Evolutionary conservation across 2,113 vertebrate genomes (phyloP), one percentile per base, ranked within the genome.

Genomic region (Solea solea): DNA sequence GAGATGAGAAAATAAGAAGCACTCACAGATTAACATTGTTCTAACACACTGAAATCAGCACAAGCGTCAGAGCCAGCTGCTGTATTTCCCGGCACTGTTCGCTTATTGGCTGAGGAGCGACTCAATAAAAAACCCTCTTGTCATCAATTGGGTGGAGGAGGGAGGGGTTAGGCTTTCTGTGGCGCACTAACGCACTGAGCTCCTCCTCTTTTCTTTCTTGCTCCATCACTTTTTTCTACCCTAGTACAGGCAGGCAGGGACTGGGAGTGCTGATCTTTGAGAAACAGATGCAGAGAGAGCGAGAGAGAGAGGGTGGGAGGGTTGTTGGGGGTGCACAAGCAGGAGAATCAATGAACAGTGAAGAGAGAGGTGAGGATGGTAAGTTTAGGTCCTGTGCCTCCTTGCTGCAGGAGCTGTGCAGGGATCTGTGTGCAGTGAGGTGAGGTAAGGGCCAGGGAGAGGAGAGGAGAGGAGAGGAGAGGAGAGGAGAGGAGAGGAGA

Each of bases 41-140:
- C 83, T 78, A 49, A 80, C 81, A 73, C 87, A 72, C 81, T 85
- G 92, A 78, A 80, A 90, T 74, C 74, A 80, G 79, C 84, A 68
- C 79, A 61, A 78, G 84, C 85, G 85, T 79, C 86, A 68, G 73
- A 81, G 77, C 83, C 80, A 65, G 84, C 90, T 93, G 92, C 91
- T 93, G 93, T 90, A 90, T 91, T 92, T 91, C 87, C 90, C 92
- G 89, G 91, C 88, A 88, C 86, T 84, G 90, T 56, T 12, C 21
- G 7, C 76, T 89, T 80, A 93, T 94, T 94, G 92, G 93, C 66
- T 81, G 69, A 78, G 7, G 57, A 79, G 66, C 77, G 41, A 48
- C 86, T 92, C 90, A 85, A 86, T 89, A 87, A 89, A 89, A 89
- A 63, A 49, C 51, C 69, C 78, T 21, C 84, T 69, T 57, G 72